Base-by-base conservation (phyloP, 2,113 vertebrate genomes). In the Camelus dromedarius region DNA sequence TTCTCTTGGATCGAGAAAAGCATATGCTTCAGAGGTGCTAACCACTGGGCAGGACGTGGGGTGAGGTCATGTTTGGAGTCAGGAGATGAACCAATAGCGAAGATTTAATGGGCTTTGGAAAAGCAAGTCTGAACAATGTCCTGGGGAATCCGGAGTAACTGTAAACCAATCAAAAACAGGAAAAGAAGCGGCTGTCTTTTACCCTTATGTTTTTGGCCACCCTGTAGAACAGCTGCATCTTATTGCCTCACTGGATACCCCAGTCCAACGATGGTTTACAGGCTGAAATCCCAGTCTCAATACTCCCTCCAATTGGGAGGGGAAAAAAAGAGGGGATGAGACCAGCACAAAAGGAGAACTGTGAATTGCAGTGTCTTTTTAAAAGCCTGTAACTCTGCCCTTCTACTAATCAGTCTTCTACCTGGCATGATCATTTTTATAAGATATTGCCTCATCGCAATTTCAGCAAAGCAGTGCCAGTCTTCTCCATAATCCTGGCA, bases 81-180 rank as follows among this genome's bases (percentile, higher is more conserved):
- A 95, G 67, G 81, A 96, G 95, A 82, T 60, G 76, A 94, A 85
- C 91, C 95, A 93, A 91, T 42, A 90, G 50, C 85, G 93, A 96
- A 95, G 89, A 95, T 96, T 96, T 89, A 97, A 96, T 95, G 79
- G 67, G 12, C n/a, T 96, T 95, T 83, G 77, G 67, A 90, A 96
- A 96, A 95, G 92, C 93, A 84, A 95, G 89, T 94, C 94, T 94
- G 96, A 96, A 97, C 97, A 96, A 89, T 89, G 67, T 62, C 69
- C 38, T 96, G 64, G 50, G 91, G 82, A 95, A 70, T 87, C 28
- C 82, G 76, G 50, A 82, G 46, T 88, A 50, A 92, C 9, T 94
- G 35, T 82, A 91, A 96, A 89, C 82, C 94, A 94, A 90, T 89
- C 91, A 93, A 70, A 95, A 72, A 16, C 28, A 76, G 50, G 50